Conservation (phyloP, 2,888 invertebrate species). For the Xestia xanthographa region DNA sequence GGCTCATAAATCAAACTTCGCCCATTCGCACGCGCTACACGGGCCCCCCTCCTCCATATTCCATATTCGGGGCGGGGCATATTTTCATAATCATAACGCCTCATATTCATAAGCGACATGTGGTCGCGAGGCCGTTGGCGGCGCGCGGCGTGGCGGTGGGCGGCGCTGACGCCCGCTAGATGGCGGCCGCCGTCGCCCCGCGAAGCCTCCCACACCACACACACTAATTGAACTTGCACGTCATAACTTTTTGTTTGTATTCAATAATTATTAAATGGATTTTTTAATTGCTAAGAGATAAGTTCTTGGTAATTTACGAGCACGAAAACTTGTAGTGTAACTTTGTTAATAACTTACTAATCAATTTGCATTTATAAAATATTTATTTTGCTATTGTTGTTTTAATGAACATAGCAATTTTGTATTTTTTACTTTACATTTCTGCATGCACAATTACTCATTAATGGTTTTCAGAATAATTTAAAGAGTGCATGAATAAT, state of each 20-base stretch:
- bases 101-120: conserved; percentile 91
- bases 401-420: conserved; percentile 42
- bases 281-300: conserved; percentile 69
- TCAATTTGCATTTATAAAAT: conserved; percentile 59
- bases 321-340: conserved; percentile 52
- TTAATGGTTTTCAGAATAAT: conserved; percentile 26
- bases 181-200: conserved; percentile 85
- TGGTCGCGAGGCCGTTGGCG: conserved; percentile 75
- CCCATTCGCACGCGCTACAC: conserved; percentile 92
- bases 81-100: conserved; percentile 91
- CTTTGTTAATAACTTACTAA: conserved; percentile 55
- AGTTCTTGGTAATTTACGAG: conserved; percentile 66
- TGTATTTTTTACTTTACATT: conserved; percentile 34
- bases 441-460: conserved; percentile 16
- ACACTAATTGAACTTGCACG: conserved; percentile 87
- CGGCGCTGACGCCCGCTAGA: conserved; percentile 88
- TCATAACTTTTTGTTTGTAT: conserved; percentile 87
- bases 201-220: conserved; percentile 89
- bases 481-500: conserved; percentile 35
- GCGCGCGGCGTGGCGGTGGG: conserved; percentile 81
- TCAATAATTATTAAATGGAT: conserved; percentile 72
- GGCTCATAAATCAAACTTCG: conserved; percentile 93
- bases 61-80: conserved; percentile 91
- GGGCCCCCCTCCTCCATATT: conserved; percentile 91
- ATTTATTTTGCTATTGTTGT: conserved; percentile 54